Conservation (phyloP, 2,888 invertebrate genomes). For the Lithophane semibrunnea region DNA sequence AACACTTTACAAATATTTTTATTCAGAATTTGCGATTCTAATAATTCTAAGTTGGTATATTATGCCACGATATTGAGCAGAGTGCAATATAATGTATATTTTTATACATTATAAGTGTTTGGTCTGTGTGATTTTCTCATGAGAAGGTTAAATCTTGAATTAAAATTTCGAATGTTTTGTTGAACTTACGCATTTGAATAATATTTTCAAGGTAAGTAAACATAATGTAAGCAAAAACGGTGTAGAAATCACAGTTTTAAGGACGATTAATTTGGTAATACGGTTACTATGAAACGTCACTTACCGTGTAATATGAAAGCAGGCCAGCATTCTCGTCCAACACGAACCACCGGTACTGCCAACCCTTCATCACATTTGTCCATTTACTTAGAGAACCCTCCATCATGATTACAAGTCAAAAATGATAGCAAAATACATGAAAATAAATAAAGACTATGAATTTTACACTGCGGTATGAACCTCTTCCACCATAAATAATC, state of each 20-base stretch:
- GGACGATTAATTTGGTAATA: conserved; percentile 48
- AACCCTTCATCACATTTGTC: conserved; percentile 99
- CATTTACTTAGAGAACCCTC: conserved; percentile 98
- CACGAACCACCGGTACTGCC: conserved; percentile 99
- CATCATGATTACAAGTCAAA: conserved; percentile 91
- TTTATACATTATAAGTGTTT: conserved; percentile 12
- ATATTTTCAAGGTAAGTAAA: conserved; percentile 6
- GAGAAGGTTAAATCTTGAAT: conserved; percentile 33
- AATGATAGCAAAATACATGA: conserved; percentile 82
- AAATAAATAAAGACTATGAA: conserved; percentile 82
- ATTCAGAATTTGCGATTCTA: not conserved
- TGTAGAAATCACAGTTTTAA: conserved; percentile 45
- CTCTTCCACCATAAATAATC: conserved; percentile 84
- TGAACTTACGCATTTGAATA: not conserved
- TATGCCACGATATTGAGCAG: conserved; percentile 36
- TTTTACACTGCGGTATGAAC: conserved; percentile 82
- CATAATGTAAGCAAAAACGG: conserved; percentile 4
- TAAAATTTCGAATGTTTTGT: conserved; percentile 3
- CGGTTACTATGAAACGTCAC: conserved; percentile 85
- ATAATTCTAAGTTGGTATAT: not conserved
- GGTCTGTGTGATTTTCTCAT: conserved; percentile 2
- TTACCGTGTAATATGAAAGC: conserved; percentile 99
- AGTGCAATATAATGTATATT: conserved; percentile 30
- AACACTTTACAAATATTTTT: conserved; percentile 12
- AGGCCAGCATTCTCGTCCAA: conserved; percentile 98